A percentile compares a stretch with the other conserved stretches of the same genome.
Conservation (phyloP, 2,113 vertebrate genomes). For the Festucalex cinctus region DNA sequence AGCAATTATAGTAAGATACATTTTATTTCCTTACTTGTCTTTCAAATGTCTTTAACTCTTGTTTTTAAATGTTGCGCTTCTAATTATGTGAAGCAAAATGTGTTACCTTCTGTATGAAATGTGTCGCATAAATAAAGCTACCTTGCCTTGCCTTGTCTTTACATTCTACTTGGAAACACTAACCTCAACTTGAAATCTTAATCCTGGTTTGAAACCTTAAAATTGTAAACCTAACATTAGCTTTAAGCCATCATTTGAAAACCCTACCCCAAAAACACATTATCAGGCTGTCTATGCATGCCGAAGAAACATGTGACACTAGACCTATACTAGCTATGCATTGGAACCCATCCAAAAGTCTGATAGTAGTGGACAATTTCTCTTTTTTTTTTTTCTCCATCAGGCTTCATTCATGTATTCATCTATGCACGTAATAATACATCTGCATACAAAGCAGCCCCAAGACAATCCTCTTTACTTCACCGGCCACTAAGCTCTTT, state of each 20-base stretch:
- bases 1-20: too few relatives aligned
- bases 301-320: neutral
- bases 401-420: neutral
- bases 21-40: too few relatives aligned
- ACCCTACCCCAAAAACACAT: neutral
- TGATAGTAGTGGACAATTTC: neutral
- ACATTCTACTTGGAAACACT: too few relatives aligned
- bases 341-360: neutral
- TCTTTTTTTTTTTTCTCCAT: neutral
- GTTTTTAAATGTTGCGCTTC: too few relatives aligned
- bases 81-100: too few relatives aligned
- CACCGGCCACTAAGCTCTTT: neutral
- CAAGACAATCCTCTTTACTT: conserved; percentile 4
- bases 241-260: neutral
- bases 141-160: too few relatives aligned
- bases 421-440: neutral
- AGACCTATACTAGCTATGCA: neutral
- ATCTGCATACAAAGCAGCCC: neutral
- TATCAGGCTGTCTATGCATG: neutral
- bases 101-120: too few relatives aligned
- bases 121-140: too few relatives aligned
- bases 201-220: neutral
- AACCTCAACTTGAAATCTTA: too few relatives aligned
- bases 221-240: neutral
- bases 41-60: too few relatives aligned